Evolutionary conservation across 2,113 vertebrate species (phyloP).

Genomic region (Erpornis zantholeuca): DNA sequence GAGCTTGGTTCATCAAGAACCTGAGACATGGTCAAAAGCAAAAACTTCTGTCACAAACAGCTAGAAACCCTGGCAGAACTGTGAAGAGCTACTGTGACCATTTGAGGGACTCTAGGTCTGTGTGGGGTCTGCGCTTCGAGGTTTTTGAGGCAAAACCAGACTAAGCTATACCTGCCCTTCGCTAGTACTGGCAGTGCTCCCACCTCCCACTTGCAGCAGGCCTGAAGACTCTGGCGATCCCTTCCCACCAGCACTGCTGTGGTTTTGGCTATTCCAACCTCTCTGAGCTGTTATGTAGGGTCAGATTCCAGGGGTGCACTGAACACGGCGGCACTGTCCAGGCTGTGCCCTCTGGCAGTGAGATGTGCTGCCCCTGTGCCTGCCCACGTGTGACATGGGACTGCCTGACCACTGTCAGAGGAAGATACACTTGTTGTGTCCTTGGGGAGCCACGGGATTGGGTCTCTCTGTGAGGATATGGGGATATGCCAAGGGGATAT

Average conservation of each 20-base stretch:
- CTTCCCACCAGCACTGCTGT: background rate
- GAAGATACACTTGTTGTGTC: fast-evolving
- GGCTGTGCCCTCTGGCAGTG: background rate
- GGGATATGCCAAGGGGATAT: conserved; percentile 45
- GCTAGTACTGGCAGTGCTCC: background rate
- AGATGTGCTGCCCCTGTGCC: background rate
- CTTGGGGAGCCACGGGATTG: background rate
- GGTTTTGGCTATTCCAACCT: background rate
- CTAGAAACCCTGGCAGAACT: background rate
- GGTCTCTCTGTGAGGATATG: background rate
- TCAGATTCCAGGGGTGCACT: fast-evolving
- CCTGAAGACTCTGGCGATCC: background rate
- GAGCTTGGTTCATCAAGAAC: background rate
- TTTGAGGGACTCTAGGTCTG: background rate
- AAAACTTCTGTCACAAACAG: background rate
- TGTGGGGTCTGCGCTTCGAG: background rate
- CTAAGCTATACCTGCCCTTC: background rate
- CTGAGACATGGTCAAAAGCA: background rate
- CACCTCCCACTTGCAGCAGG: fast-evolving
- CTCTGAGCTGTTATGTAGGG: fast-evolving
- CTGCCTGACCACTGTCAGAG: background rate
- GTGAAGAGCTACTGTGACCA: background rate
- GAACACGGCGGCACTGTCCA: background rate
- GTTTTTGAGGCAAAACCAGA: background rate
- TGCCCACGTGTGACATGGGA: fast-evolving